These are phyloP conservation scores for Girardia tigrina DNA, from an alignment of 2,888 invertebrate species.

Conservation along the genomic window DNA sequence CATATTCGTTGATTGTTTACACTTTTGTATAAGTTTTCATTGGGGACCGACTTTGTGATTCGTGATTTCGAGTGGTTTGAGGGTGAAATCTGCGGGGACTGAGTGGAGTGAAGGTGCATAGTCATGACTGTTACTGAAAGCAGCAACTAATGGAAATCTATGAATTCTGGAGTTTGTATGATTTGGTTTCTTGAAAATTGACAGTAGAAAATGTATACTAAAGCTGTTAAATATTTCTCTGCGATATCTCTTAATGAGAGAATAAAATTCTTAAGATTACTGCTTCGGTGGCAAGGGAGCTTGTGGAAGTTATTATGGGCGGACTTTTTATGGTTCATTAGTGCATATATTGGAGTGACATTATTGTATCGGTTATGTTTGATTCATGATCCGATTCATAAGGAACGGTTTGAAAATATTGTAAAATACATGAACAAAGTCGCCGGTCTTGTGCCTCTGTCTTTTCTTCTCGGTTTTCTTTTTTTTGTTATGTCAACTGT, in stretches of 20 bases:
- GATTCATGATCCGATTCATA: conserved; percentile 1
- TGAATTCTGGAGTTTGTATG: no score
- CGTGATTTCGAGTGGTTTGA: no score
- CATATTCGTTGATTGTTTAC: no score
- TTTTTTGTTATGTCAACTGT: not conserved
- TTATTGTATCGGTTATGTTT: not conserved
- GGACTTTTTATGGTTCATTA: not conserved
- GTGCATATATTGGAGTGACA: conserved; percentile 5
- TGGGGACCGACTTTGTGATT: no score
- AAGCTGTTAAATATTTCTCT: conserved; percentile 12
- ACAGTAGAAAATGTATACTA: conserved; percentile 14
- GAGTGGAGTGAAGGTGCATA: no score
- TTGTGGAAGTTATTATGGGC: conserved; percentile 7
- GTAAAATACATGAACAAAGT: conserved; percentile 13
- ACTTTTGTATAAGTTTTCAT: no score
- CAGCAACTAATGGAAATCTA: no score
- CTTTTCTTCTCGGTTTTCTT: not conserved
- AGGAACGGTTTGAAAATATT: not conserved
- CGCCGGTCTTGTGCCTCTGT: not conserved
- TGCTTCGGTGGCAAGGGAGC: conserved; percentile 1
- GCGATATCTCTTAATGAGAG: not conserved
- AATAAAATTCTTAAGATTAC: not conserved
- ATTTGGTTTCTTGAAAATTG: no score
- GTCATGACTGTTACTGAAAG: no score
- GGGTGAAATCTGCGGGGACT: no score